Base-by-base conservation (phyloP, 2,888 invertebrate species). In the Xestia ashworthii region DNA sequence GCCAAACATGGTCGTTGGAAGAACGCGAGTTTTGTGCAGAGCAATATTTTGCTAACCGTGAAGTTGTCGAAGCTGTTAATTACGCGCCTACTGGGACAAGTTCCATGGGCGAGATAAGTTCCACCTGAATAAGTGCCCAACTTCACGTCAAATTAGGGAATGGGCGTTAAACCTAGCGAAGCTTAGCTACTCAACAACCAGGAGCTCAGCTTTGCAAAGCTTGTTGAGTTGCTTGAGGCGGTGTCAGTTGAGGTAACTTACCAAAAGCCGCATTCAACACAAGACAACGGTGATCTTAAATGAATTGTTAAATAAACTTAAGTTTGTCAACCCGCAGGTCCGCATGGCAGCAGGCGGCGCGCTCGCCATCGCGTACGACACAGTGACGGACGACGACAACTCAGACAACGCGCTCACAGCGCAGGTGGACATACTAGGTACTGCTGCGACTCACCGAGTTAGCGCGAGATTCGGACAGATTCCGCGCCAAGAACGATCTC, bases 391-490 rank as follows among this genome's bases (percentile, higher is more conserved):
- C 85, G 99, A 99, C 60, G 97, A 97, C 88, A 97, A 97, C 65
- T 97, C 97, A 16, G 92, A 94, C 53, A 97, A 97, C 71, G 76
- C 95, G 98, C 74, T 97, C 82, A 97, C 97, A 67, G 97, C 97
- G 60, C 97, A 97, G 88, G 32, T 32, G 32, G 32, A 32, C 32
- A 97, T 97, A 71, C 95, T 99, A n/a, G n/a, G n/a, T n/a, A 71
- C 97, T 98, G 89, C 98, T 98, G 79, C 97, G 97, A 68, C 97
- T 99, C 74, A 98, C 97, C 78, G 97, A 98, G 90, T 97, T 99
- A 85, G 98, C 99, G 16, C 98, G 98, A 0, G 99, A 99, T 96
- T 99, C 99, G 62, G 98, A 99, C 93, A 99, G 99, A 96, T 99
- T 89, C 93, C 97, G 99, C 86, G 99, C 99, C 44, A 99, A 99